Base-by-base conservation (phyloP, 2,888 invertebrate genomes). In the Aphidius colemani region DNA sequence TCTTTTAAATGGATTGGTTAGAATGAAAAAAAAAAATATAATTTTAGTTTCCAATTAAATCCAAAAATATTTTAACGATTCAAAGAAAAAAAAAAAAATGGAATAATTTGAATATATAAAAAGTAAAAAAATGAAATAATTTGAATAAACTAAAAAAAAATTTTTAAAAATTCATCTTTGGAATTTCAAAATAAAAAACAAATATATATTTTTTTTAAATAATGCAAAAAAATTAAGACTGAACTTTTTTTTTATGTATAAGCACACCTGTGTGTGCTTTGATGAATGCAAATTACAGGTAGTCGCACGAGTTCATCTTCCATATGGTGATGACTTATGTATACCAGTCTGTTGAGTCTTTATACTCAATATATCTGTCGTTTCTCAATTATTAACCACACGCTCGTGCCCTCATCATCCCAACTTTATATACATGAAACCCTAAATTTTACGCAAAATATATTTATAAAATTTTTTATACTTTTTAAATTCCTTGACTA, bases 261-360 rank as follows among this genome's bases (percentile, higher is more conserved):
- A 63, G 56, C 55, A 60, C 69, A 69, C 67, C 69, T 69, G 68
- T 30, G 30, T 30, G 30, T 69, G 64, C 45, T 64, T 48, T 58
- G 48, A 46, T 46, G 66, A 63, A 67, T 66, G 67, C 69, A 69
- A 69, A 69, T 69, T 69, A 66, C 67, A 69, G 67, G 64, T 69
- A 58, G 60, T 59, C 59, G 61, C 59, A 65, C 64, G 60, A 56
- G 67, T 67, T 67, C 65, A 67, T 61, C 66, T 57, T 64, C 64
- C 64, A 66, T 66, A 62, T 62, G 65, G 62, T 62, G 62, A 63
- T 62, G 65, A 58, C 58, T 53, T 43, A 43, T 59, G 49, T 43
- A 43, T 59, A 53, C 11, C 30, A 30, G 30, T 30, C 30, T 30
- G 30, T 30, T 30, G 40, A 45, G 30, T 61, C 48, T 18, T 59